phyloP scores from a whole-genome alignment of 2,888 invertebrate species.

The Aspidiotus rigidus region DNA sequence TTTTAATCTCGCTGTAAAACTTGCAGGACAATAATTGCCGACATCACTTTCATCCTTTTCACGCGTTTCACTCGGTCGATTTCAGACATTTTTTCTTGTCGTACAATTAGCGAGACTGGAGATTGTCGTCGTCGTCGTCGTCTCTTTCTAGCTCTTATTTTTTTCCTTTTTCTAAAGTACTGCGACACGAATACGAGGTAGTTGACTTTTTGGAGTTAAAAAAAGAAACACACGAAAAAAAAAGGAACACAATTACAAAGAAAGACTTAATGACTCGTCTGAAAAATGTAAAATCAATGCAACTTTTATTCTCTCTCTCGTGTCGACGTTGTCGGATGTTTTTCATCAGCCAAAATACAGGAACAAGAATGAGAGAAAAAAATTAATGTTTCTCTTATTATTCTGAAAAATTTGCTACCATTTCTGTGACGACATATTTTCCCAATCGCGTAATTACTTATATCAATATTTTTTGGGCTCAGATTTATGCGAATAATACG shows the following conservation, averaged over 20 bases:
- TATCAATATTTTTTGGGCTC: no score
- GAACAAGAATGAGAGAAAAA: background rate
- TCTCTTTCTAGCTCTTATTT: no score
- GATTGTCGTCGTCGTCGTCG: no score
- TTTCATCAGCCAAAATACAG: background rate
- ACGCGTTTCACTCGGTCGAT: no score
- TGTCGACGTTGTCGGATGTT: background rate
- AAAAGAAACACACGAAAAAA: no score
- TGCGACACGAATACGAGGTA: background rate
- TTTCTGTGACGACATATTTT: background rate
- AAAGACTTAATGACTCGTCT: constrained; percentile 1
- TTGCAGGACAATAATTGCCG: no score
- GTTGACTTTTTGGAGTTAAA: background rate
- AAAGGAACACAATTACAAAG: constrained; percentile 2
- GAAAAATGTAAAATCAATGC: constrained; percentile 4
- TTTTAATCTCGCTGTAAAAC: no score
- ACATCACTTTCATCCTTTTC: no score
- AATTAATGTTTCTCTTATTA: background rate
- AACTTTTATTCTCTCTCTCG: background rate
- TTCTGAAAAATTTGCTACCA: background rate
- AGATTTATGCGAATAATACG: background rate
- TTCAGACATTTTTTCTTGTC: no score
- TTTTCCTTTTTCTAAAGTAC: background rate
- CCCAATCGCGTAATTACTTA: background rate
- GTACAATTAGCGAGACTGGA: no score